These are phyloP conservation scores for Stenchaetothrips biformis DNA, from an alignment of 2,888 invertebrate genomes.

Conservation along the genomic window DNA sequence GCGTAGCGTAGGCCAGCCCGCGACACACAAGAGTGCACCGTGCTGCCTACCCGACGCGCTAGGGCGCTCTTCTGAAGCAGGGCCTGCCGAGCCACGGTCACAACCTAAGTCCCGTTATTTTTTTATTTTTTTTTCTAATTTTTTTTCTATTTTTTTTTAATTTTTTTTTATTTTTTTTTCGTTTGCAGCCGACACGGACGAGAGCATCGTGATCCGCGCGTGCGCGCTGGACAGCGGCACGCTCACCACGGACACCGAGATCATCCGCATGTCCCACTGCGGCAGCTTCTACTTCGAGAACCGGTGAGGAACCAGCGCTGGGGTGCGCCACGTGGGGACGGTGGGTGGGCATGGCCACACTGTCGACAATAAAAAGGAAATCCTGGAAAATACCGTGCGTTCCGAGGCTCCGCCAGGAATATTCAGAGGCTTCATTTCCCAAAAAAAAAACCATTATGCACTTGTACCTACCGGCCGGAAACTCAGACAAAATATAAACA, in stretches of 20 bases:
- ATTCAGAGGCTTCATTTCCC: neutral
- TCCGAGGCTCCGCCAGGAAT: neutral
- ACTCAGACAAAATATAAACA: too few relatives aligned
- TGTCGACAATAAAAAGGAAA: conserved; percentile 27
- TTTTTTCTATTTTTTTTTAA: too few relatives aligned
- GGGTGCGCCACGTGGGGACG: neutral
- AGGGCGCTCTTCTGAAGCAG: too few relatives aligned
- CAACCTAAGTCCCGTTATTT: neutral
- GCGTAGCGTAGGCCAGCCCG: neutral
- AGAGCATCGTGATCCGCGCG: conserved; percentile 79
- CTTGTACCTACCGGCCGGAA: too few relatives aligned
- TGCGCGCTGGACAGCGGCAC: conserved; percentile 95
- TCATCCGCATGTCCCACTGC: conserved; percentile 95
- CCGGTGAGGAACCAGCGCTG: conserved; percentile 52
- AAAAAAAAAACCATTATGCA: too few relatives aligned
- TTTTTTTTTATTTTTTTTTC: conserved; percentile 17
- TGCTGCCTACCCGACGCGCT: neutral
- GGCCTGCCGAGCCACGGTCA: neutral
- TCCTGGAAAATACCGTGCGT: conserved; percentile 9
- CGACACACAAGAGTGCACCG: neutral
- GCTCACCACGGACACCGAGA: conserved; percentile 91
- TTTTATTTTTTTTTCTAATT: too few relatives aligned
- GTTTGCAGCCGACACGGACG: conserved; percentile 67
- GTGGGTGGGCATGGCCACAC: conserved; percentile 18
- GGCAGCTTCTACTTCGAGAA: conserved; percentile 87